These are phyloP conservation scores for Diadumene lineata DNA, from an alignment of 92 coral and sea anemone species.

Conservation along the genomic window DNA sequence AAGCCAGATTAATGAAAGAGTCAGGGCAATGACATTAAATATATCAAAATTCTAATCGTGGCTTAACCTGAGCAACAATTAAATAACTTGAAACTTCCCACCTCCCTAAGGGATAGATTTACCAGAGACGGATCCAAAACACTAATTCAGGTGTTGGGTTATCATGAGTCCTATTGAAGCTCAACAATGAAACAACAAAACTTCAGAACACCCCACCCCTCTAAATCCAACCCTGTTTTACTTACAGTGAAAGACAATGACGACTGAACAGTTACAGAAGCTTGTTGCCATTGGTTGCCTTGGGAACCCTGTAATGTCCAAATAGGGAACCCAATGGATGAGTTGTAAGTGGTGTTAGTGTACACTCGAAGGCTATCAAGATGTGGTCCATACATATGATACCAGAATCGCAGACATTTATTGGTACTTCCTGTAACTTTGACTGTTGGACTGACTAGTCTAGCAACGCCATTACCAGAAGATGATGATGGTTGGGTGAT, in stretches of 20 bases:
- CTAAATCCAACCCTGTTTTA: too few relatives aligned
- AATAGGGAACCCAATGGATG: constrained; percentile 58
- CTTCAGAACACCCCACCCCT: too few relatives aligned
- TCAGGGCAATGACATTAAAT: too few relatives aligned
- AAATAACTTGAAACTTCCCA: too few relatives aligned
- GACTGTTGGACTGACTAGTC: constrained; percentile 64
- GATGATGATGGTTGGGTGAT: constrained; percentile 44
- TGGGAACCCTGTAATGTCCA: constrained; percentile 78
- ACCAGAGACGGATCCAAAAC: too few relatives aligned
- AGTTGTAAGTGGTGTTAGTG: constrained; percentile 10
- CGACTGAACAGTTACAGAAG: constrained; percentile 68
- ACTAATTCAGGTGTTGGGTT: too few relatives aligned
- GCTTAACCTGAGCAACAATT: too few relatives aligned
- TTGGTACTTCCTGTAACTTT: constrained; percentile 42
- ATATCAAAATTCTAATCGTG: too few relatives aligned
- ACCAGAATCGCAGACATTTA: constrained; percentile 95
- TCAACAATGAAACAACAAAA: too few relatives aligned
- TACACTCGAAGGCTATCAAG: constrained; percentile 83
- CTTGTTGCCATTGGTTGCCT: constrained; percentile 84
- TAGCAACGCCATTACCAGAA: constrained; percentile 51
- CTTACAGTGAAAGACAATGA: constrained; percentile 68
- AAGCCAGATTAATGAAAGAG: too few relatives aligned
- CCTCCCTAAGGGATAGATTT: too few relatives aligned
- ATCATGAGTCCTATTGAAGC: too few relatives aligned
- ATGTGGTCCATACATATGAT: constrained; percentile 91